Percentiles rank a stretch among this genome's conserved stretches.
phyloP scores from a whole-genome alignment of 2,888 invertebrate genomes.

The Drosophila paramelanica region DNA sequence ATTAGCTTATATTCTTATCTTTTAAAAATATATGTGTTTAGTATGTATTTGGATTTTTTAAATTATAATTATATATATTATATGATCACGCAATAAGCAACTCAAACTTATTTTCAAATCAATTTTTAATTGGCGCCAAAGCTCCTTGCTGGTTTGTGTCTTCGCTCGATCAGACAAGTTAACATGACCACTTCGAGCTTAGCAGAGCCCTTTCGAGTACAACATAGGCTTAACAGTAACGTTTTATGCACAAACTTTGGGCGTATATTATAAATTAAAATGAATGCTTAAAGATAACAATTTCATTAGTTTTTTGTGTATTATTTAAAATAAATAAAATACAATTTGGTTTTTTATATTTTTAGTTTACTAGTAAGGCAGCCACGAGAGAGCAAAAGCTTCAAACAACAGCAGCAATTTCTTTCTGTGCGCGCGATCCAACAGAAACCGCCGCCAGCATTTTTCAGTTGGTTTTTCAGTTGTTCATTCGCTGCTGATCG shows the following conservation, averaged over 20 bases:
- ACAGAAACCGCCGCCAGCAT: slow-evolving; percentile 9
- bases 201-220: slow-evolving; percentile 31
- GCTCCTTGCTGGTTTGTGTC: slow-evolving; percentile 41
- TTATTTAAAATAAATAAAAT: not conserved
- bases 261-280: not conserved
- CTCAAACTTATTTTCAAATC: not conserved
- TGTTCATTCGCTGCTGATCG: slow-evolving; percentile 53
- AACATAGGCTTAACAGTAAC: slow-evolving; percentile 1
- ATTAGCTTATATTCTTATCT: not conserved
- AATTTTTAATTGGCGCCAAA: not conserved
- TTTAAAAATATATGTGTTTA: too few species aligned
- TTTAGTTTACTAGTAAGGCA: not conserved
- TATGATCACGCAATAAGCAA: too few species aligned
- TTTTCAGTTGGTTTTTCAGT: slow-evolving; percentile 32
- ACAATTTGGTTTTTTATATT: not conserved
- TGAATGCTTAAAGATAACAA: not conserved
- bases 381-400: slow-evolving; percentile 14
- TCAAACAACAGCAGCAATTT: slow-evolving; percentile 11
- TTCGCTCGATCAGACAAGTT: slow-evolving; percentile 29
- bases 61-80: too few species aligned
- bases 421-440: slow-evolving; percentile 15
- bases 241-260: not conserved
- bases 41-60: too few species aligned
- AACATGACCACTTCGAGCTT: slow-evolving; percentile 3
- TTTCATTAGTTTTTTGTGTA: not conserved